These are phyloP conservation scores for Encarsia formosa DNA, from an alignment of 2,888 invertebrate genomes.

Conservation along the genomic window DNA sequence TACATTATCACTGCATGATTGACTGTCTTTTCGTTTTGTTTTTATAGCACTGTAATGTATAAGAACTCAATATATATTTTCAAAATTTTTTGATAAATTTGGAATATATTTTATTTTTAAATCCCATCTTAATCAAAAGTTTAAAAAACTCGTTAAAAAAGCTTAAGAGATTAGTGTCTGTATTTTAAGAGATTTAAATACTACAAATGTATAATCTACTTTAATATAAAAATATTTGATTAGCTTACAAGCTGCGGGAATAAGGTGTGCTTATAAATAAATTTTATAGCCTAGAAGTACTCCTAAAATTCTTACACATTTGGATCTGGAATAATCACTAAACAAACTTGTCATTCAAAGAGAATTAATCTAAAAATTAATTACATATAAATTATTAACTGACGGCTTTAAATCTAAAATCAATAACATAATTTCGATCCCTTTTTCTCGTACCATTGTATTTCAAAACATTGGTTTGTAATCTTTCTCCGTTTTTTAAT, in stretches of 20 bases:
- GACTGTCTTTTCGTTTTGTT: conserved; percentile 43
- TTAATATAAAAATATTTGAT: conserved; percentile 54
- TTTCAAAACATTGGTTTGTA: no score
- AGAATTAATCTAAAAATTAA: no score
- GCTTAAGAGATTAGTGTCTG: conserved; percentile 22
- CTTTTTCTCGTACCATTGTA: no score
- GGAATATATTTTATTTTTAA: conserved; percentile 42
- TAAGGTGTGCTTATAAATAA: conserved; percentile 44
- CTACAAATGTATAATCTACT: conserved; percentile 45
- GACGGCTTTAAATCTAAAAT: no score
- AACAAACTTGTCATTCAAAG: no score
- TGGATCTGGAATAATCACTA: conserved; percentile 33
- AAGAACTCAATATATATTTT: conserved; percentile 45
- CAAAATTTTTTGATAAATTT: conserved; percentile 46
- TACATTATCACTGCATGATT: conserved; percentile 35
- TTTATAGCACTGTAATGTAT: conserved; percentile 38
- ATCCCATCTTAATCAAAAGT: conserved; percentile 43
- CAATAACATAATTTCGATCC: no score
- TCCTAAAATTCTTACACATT: conserved; percentile 46
- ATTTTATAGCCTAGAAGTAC: conserved; percentile 39
- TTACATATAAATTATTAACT: no score
- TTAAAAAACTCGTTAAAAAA: no score
- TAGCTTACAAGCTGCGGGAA: conserved; percentile 50
- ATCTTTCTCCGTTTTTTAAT: no score
- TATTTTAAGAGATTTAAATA: conserved; percentile 31